A percentile compares a stretch with the other conserved stretches of the same genome.
These are phyloP conservation scores for Caranx ignobilis DNA, from an alignment of 2,113 vertebrate genomes.

Conservation along the genomic window DNA sequence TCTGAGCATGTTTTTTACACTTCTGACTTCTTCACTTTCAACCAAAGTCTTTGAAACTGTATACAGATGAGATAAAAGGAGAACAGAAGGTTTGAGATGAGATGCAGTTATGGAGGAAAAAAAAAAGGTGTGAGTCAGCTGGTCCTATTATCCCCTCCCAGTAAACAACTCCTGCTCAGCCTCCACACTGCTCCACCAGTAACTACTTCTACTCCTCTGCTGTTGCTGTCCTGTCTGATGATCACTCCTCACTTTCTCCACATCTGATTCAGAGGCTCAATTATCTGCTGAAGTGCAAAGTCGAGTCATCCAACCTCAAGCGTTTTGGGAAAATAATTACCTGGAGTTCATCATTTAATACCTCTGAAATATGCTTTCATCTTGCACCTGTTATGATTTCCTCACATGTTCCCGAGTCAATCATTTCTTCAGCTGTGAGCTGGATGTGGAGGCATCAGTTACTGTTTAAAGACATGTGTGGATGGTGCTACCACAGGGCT, in stretches of 20 bases:
- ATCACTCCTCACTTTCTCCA: slow-evolving; percentile 30
- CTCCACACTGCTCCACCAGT: slow-evolving; percentile 36
- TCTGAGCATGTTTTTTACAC: not conserved
- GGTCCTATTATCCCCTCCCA: slow-evolving; percentile 21
- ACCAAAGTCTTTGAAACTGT: slow-evolving; percentile 38
- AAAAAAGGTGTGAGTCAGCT: slow-evolving; percentile 41
- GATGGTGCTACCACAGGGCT: not conserved
- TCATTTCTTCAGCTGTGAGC: slow-evolving; percentile 34
- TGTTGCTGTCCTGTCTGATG: slow-evolving; percentile 43
- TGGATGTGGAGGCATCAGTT: slow-evolving; percentile 16
- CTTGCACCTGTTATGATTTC: slow-evolving; percentile 45
- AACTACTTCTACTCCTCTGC: slow-evolving; percentile 16
- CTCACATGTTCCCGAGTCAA: slow-evolving; percentile 38
- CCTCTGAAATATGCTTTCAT: slow-evolving; percentile 50
- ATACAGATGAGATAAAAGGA: slow-evolving; percentile 28
- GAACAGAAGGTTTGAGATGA: slow-evolving; percentile 38
- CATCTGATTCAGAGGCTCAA: slow-evolving; percentile 43
- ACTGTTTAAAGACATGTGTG: slow-evolving; percentile 41
- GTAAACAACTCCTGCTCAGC: slow-evolving; percentile 44
- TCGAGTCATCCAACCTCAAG: slow-evolving; percentile 14
- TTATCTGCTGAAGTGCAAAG: slow-evolving; percentile 28
- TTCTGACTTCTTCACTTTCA: slow-evolving; percentile 31
- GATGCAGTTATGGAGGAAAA: slow-evolving; percentile 28
- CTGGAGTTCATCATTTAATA: slow-evolving; percentile 39
- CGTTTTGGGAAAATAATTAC: slow-evolving; percentile 40